phyloP scores from a whole-genome alignment of 1,140 invertebrate genomes.

The Drosophila novamexicana region DNA sequence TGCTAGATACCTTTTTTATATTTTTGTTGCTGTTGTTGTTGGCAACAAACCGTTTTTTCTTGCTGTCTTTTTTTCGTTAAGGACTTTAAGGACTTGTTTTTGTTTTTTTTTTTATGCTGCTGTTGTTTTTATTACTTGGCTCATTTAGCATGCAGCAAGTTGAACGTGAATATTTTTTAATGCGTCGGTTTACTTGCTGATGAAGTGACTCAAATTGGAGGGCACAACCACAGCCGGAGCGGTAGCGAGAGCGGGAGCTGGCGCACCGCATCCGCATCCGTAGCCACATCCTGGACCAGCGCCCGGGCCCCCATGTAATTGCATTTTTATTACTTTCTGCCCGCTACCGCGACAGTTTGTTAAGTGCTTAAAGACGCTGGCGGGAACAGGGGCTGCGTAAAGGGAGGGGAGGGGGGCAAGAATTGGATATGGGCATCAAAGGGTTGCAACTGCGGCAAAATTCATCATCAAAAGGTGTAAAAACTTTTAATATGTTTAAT shows the following conservation, averaged over 20 bases:
- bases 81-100: slow-evolving; percentile 53
- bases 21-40: not conserved
- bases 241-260: not conserved
- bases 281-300: slow-evolving; percentile 20
- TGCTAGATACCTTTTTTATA: not conserved
- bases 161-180: slow-evolving; percentile 71
- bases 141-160: slow-evolving; percentile 70
- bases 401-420: not conserved
- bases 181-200: slow-evolving; percentile 79
- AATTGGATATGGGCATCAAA: slow-evolving; percentile 22
- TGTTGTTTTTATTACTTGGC: slow-evolving; percentile 67
- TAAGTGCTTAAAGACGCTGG: slow-evolving; percentile 44
- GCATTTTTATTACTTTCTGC: slow-evolving; percentile 83
- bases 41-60: not conserved
- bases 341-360: slow-evolving; percentile 68
- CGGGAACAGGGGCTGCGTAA: not conserved
- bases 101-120: slow-evolving; percentile 5
- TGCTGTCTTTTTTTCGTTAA: slow-evolving; percentile 16
- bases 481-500: slow-evolving; percentile 84
- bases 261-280: slow-evolving; percentile 33
- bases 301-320: slow-evolving; percentile 63
- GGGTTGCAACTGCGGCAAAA: slow-evolving; percentile 64
- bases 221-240: slow-evolving; percentile 19
- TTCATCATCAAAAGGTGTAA: slow-evolving; percentile 83
- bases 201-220: slow-evolving; percentile 82